Evolutionary conservation across 2,888 invertebrate species (phyloP).

Genomic region (Celastrina argiolus): DNA sequence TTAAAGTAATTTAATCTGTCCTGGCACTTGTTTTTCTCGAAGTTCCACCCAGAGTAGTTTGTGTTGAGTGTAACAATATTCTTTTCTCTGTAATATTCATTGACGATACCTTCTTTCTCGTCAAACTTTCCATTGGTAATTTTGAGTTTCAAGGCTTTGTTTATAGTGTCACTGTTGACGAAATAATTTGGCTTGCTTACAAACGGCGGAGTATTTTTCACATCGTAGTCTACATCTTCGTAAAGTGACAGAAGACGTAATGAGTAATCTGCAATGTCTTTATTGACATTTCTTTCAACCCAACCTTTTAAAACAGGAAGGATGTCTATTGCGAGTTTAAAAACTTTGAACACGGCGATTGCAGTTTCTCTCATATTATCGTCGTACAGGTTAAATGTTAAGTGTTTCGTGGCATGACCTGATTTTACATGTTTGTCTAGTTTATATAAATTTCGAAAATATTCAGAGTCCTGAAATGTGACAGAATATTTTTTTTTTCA

Average conservation of each 20-base stretch:
- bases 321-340: conserved; percentile 56
- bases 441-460: conserved; percentile 45
- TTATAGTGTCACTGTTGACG: conserved; percentile 57
- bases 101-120: conserved; percentile 41
- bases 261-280: conserved; percentile 69
- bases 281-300: conserved; percentile 63
- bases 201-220: conserved; percentile 60
- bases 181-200: conserved; percentile 66
- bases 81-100: conserved; percentile 46
- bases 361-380: conserved; percentile 67
- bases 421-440: conserved; percentile 43
- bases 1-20: conserved; percentile 79
- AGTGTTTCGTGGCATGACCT: conserved; percentile 50
- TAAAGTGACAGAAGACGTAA: conserved; percentile 63
- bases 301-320: conserved; percentile 52
- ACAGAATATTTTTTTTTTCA: conserved; percentile 24
- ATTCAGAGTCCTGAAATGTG: conserved; percentile 48
- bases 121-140: conserved; percentile 41
- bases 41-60: conserved; percentile 74
- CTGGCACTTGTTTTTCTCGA: conserved; percentile 63
- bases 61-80: conserved; percentile 51
- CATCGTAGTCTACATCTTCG: conserved; percentile 41
- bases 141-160: conserved; percentile 54
- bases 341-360: conserved; percentile 60
- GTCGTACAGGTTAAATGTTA: conserved; percentile 69